Base-by-base conservation (phyloP, 1,140 invertebrate species). In the Eriosoma lanigerum region DNA sequence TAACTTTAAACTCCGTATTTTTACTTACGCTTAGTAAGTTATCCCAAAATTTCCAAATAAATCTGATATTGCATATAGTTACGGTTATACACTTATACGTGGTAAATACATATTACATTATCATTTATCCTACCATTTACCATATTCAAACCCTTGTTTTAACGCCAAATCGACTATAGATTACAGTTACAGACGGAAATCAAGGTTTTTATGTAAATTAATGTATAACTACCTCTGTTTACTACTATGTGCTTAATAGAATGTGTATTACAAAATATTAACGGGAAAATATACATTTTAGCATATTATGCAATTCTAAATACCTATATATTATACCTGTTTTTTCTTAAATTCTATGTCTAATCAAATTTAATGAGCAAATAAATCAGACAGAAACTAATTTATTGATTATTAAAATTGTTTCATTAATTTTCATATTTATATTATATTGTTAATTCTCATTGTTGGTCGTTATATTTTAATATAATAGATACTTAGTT, bases 351-450 rank as follows among this genome's bases (percentile, higher is more conserved):
- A 38, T 38, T 8, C 32, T 38, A 38, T 4, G 32, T 38, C 32
- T 38, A 38, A 38, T 38, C 32, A 4, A 38, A 38, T 4, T 38
- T 38, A 38, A 38, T 38, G 32, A 38, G 32, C 8, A 38, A 8
- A 8, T 38, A 38, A 3, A 38, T 58, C 13, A 58, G 10, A 24
- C 21, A 26, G 21, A 58, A 48, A 26, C 17, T 13, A 26, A 6
- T 26, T 50, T 29, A 15, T 68, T 68, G 38, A 38, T 8, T 44
- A 52, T 52, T 72, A 50, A n/a, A 17, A 52, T 52, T 72, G 48
- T 72, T 72, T 46, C 48, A 52, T 72, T 72, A 72, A 72, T 72
- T 72, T 72, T 52, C 29, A 72, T 52, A 72, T 52, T 72, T 72
- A 29, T 72, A 72, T 72, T 72, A 52, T 29, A 50, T 72, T 72